phyloP scores from a whole-genome alignment of 2,797 vertebrate genomes.

The Oryzias dopingdopingensis region DNA sequence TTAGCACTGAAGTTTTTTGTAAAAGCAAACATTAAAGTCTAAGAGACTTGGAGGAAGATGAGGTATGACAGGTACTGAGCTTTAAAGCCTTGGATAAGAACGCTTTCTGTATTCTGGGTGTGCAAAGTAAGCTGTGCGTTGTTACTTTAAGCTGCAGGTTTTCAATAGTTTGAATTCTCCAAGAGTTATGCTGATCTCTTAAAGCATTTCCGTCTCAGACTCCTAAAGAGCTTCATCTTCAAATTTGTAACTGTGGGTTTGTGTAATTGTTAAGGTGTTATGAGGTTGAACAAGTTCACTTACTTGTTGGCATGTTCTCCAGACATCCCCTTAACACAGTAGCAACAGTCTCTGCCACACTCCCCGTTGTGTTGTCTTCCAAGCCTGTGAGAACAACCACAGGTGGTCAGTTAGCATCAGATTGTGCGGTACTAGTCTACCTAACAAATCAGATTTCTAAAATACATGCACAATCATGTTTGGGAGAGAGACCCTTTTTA shows the following conservation, averaged over 20 bases:
- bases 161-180: not conserved
- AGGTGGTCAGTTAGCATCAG: conserved; percentile 14
- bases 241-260: not conserved
- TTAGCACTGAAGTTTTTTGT: not conserved
- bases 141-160: not conserved
- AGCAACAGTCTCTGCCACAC: conserved; percentile 91
- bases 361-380: conserved; percentile 92
- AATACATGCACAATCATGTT: not conserved
- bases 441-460: not conserved
- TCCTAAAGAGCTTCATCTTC: not conserved
- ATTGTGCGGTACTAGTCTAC: not conserved
- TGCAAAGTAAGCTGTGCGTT: not conserved
- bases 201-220: conserved; percentile 9
- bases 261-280: not conserved
- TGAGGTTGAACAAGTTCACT: conserved; percentile 19
- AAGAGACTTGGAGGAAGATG: not conserved
- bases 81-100: not conserved
- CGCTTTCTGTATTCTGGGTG: too few relatives aligned
- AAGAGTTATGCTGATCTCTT: not conserved
- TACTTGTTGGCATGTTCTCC: conserved; percentile 92
- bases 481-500: not conserved
- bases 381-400: conserved; percentile 76
- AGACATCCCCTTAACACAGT: conserved; percentile 90
- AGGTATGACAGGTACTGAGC: not conserved
- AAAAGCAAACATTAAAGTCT: not conserved